These are phyloP conservation scores for Parnassius smintheus DNA, from an alignment of 2,888 invertebrate species.

Conservation along the genomic window DNA sequence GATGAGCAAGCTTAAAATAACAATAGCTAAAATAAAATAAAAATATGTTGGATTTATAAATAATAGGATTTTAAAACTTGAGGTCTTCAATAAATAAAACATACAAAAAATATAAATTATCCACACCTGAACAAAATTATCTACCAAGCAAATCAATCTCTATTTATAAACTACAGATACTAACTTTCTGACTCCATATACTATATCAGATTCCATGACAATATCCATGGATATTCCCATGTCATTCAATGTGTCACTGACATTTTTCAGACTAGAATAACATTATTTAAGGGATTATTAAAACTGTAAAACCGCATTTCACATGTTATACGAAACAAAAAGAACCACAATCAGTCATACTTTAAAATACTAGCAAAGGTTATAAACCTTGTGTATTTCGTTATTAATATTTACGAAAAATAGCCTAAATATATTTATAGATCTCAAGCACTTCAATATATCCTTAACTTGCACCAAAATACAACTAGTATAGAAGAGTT, in stretches of 20 bases:
- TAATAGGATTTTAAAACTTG: constrained; percentile 37
- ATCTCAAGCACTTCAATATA: constrained; percentile 57
- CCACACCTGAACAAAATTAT: constrained; percentile 34
- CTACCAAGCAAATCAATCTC: constrained; percentile 26
- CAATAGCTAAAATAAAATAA: constrained; percentile 35
- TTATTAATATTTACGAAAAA: constrained; percentile 37
- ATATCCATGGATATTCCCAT: constrained; percentile 31
- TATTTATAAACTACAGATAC: constrained; percentile 32
- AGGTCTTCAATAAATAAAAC: constrained; percentile 48
- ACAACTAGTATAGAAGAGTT: constrained; percentile 21
- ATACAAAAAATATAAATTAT: constrained; percentile 40
- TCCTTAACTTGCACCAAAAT: constrained; percentile 20
- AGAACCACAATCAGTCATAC: constrained; percentile 44
- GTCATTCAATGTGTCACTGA: constrained; percentile 57
- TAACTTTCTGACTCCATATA: constrained; percentile 30
- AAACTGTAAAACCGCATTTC: constrained; percentile 37
- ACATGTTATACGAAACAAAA: constrained; percentile 35
- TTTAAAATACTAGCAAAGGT: constrained; percentile 70
- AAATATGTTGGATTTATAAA: constrained; percentile 38
- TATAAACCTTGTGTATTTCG: constrained; percentile 45
- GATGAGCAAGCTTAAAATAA: constrained; percentile 32
- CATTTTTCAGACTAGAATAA: constrained; percentile 67
- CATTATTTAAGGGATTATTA: constrained; percentile 40
- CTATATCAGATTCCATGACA: constrained; percentile 28
- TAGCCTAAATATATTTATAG: constrained; percentile 51